Evolutionary conservation across 2,113 vertebrate species (phyloP), one percentile per base, ranked within the genome.

Genomic region (Aphyosemion australe): DNA sequence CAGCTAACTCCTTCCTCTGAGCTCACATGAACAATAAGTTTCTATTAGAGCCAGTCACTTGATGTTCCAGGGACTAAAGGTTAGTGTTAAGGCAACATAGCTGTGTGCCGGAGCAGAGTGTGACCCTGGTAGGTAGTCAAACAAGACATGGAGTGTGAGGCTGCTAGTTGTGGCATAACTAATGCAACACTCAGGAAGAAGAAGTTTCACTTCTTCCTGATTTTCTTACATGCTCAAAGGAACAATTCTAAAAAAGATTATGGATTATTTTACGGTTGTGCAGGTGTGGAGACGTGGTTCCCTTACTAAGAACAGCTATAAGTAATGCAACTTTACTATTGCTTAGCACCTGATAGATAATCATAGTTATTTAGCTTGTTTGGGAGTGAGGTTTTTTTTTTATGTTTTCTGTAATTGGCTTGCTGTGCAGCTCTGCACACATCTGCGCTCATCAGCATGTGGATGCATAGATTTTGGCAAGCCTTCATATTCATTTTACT

Each of bases 1-100:
- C 21, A 12, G 31, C 48, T 51, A 34, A 26, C 65, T 62, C 18
- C 37, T 67, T 74, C 53, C 46, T 49, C 12, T 47, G 39, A 13
- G 53, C 62, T 76, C 77, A 81, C 74, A 64, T 75, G 79, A 52
- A 46, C 39, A 65, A 21, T 34, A 69, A 76, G 45, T 65, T 53
- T 43, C 31, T 78, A 65, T 70, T 56, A 72, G 62, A 37, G 3
- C 1, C 65, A 57, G 69, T 85, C 67, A 73, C 51, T 79, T 82
- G 80, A 87, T 67, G 70, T 60, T 39, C 18, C 56, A 26, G 49
- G 2, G 32, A 32, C 41, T 55, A 19, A 53, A 52, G 41, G 31
- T 64, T 13, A n/a, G 34, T 55, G 19, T 67, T 65, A 51, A 69
- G n/a, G 45, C 48, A 66, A 15, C 21, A 20, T 8, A 20, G 45